phyloP scores from a whole-genome alignment of 2,113 vertebrate genomes.

The Catagonus wagneri region DNA sequence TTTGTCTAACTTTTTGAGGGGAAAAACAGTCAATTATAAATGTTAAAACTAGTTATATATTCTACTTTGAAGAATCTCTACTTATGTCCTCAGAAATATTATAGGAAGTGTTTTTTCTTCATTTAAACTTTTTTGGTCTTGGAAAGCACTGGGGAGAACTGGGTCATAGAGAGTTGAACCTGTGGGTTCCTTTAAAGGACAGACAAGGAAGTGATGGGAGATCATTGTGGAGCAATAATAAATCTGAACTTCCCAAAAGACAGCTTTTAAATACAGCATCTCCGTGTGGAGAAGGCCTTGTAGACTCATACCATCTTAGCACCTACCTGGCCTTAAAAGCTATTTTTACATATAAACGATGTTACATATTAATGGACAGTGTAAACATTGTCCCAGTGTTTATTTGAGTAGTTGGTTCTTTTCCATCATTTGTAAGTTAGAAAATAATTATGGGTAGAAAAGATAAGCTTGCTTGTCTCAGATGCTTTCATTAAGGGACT shows the following conservation, averaged over 20 bases:
- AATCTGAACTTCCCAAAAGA: background rate
- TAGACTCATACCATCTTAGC: background rate
- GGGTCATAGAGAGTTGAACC: background rate
- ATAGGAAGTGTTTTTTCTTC: background rate
- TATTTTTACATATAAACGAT: background rate
- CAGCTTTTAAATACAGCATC: background rate
- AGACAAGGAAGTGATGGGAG: background rate
- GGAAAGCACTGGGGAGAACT: background rate
- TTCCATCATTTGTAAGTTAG: background rate
- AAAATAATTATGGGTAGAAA: constrained; percentile 44
- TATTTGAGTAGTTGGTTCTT: background rate
- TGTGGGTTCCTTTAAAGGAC: background rate
- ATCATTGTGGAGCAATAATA: background rate
- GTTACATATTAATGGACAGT: background rate
- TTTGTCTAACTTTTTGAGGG: background rate
- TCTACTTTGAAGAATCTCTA: background rate
- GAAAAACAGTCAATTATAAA: background rate
- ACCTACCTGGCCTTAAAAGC: background rate
- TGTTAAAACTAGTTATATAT: background rate
- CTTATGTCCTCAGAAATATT: background rate
- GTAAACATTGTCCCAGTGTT: background rate
- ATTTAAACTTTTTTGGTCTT: background rate
- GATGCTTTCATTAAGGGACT: constrained; percentile 66
- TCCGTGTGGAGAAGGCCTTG: background rate
- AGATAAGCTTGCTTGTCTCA: background rate